Evolutionary conservation across 2,888 invertebrate genomes (phyloP).

Genomic region (Cetonia aurata): DNA sequence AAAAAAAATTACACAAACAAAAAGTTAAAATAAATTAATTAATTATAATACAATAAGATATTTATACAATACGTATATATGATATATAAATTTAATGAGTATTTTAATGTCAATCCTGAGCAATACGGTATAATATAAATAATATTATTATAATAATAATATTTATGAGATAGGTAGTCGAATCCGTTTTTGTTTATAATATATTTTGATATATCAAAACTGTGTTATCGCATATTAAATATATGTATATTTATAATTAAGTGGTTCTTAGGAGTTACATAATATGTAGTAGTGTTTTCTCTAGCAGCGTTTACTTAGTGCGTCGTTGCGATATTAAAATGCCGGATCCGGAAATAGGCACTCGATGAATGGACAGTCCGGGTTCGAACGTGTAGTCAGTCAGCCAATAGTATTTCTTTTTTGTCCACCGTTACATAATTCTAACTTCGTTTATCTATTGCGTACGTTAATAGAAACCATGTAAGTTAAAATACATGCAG

Average conservation of each 20-base stretch:
- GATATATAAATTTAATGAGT: slow-evolving; percentile 51
- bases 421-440: too few species aligned
- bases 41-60: background rate
- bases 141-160: too few species aligned
- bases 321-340: slow-evolving; percentile 46
- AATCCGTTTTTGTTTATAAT: slow-evolving; percentile 62
- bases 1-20: slow-evolving; percentile 7
- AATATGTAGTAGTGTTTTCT: slow-evolving; percentile 12
- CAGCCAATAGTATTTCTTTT: too few species aligned
- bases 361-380: slow-evolving; percentile 27
- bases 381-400: too few species aligned
- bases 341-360: slow-evolving; percentile 31
- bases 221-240: slow-evolving; percentile 61
- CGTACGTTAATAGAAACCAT: too few species aligned
- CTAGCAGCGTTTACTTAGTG: too few species aligned
- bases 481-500: too few species aligned
- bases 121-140: slow-evolving; percentile 64
- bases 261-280: slow-evolving; percentile 55
- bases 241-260: slow-evolving; percentile 54
- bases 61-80: slow-evolving; percentile 10
- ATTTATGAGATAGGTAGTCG: slow-evolving; percentile 60
- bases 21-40: background rate
- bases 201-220: slow-evolving; percentile 66
- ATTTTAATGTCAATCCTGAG: slow-evolving; percentile 68
- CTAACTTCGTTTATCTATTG: too few species aligned